Base-by-base conservation (phyloP, 2,888 invertebrate species). In the Zygothrica quintamaculata region DNA sequence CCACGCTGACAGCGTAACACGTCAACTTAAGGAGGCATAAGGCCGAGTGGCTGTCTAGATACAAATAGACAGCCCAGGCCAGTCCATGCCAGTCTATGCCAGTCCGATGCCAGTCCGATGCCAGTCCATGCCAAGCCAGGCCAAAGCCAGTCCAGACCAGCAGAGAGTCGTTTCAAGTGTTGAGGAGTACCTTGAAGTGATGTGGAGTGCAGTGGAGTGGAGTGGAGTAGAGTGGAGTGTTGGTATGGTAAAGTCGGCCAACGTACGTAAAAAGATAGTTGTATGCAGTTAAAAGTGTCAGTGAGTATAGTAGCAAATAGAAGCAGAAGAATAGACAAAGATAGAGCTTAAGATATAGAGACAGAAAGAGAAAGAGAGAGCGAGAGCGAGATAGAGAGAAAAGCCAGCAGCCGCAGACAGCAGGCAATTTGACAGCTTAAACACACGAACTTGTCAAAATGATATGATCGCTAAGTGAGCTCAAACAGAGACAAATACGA, bases 1-100 rank as follows among this genome's bases (percentile, higher is more conserved):
- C 82, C 74, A 78, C 71, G 82, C 87, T 84, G 82, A 84, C 87
- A 87, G 87, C 87, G 85, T 87, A 81, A 77, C 82, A 84, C 85
- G 85, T 87, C 82, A 84, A 85, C 79, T 81, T 84, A 87, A 81
- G 84, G 74, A 84, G 84, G 81, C 87, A 86, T 79, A 82, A 79
- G 79, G 84, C 86, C 79, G 79, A 79, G 80, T 85, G 86, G 84
- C 79, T 82, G 79, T 82, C 86, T 86, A 85, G 73, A 80, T 79
- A 84, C 84, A 81, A 84, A 86, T 77, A 84, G 86, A 84, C 84
- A 86, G 71, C 40, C 66, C 60, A 55, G 60, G 62, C 47, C 57
- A 37, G 31, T 51, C 22, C 29, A 8, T 9, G 29, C 25, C 16
- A 1, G 29, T n/a, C n/a, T n/a, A n/a, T n/a, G n/a, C n/a, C n/a